phyloP scores from a whole-genome alignment of 2,113 vertebrate species.

The Uria aalge region DNA sequence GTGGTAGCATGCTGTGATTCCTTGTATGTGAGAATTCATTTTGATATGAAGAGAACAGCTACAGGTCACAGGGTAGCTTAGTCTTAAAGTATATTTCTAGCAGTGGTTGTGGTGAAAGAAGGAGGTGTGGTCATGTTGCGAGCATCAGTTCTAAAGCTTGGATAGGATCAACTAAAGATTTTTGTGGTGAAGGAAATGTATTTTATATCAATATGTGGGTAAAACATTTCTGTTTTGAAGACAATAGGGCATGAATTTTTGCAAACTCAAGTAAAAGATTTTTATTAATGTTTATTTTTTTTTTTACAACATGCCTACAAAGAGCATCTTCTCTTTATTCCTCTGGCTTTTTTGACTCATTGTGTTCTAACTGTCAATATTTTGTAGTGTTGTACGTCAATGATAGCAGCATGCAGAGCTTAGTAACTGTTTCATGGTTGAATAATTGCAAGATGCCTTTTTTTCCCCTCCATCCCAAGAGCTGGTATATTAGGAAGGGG shows the following conservation, averaged over 20 bases:
- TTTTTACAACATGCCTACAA: not conserved
- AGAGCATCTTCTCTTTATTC: not conserved
- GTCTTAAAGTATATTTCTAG: not conserved
- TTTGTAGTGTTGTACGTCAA: not conserved
- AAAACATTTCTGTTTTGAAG: not conserved
- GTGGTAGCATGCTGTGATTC: not conserved
- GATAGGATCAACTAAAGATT: not conserved
- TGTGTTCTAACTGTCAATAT: not conserved
- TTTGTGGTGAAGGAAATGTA: not conserved
- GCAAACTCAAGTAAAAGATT: not conserved
- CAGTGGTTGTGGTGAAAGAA: not conserved
- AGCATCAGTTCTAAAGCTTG: not conserved
- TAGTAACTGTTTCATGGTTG: not conserved
- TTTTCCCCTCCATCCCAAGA: not conserved
- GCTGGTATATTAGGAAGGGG: not conserved
- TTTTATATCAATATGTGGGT: not conserved
- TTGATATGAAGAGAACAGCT: not conserved
- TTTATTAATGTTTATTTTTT: not conserved
- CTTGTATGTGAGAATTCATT: not conserved
- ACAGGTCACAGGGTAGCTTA: not conserved
- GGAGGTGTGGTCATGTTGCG: accelerated
- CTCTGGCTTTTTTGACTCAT: not conserved
- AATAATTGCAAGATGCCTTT: not conserved
- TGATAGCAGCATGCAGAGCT: not conserved
- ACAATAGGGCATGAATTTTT: not conserved